phyloP scores from a whole-genome alignment of 2,888 invertebrate genomes.

The Drosophila subquinaria region DNA sequence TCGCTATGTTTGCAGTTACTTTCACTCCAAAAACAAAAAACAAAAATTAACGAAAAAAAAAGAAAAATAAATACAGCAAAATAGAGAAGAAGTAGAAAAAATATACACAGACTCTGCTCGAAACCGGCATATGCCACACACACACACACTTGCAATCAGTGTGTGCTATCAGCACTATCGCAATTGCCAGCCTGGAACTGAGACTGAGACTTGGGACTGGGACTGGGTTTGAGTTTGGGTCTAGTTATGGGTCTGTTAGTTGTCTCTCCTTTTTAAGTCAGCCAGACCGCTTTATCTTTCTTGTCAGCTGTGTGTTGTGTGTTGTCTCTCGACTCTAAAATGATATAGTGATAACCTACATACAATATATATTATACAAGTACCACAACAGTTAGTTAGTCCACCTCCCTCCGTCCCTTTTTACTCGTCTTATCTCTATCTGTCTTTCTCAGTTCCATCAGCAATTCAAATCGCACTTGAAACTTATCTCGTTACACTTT shows the following conservation, averaged over 20 bases:
- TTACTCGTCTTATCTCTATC: background rate
- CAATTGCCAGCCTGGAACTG: conserved; percentile 33
- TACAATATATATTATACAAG: conserved; percentile 47
- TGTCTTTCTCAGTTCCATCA: conserved; percentile 44
- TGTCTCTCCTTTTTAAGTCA: conserved; percentile 63
- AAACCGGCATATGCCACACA: conserved; percentile 65
- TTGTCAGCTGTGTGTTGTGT: conserved; percentile 57
- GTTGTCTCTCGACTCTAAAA: conserved; percentile 39
- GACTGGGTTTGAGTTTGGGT: conserved; percentile 12
- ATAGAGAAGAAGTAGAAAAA: conserved; percentile 1
- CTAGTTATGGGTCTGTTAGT: conserved; percentile 32
- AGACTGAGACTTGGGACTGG: conserved; percentile 2
- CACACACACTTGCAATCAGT: conserved; percentile 11
- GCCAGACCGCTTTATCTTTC: conserved; percentile 60
- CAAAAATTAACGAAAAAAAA: conserved; percentile 25
- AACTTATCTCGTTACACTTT: conserved; percentile 29
- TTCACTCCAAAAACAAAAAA: conserved; percentile 64
- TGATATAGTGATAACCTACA: conserved; percentile 75
- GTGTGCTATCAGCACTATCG: conserved; percentile 45
- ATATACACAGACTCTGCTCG: conserved; percentile 21
- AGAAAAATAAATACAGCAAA: conserved; percentile 24
- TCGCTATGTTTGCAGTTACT: conserved; percentile 64
- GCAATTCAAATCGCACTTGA: conserved; percentile 31
- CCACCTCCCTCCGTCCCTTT: conserved; percentile 48
- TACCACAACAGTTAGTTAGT: conserved; percentile 45